Evolutionary conservation across 2,797 vertebrate species (phyloP).

Genomic region (Setipinna tenuifilis): DNA sequence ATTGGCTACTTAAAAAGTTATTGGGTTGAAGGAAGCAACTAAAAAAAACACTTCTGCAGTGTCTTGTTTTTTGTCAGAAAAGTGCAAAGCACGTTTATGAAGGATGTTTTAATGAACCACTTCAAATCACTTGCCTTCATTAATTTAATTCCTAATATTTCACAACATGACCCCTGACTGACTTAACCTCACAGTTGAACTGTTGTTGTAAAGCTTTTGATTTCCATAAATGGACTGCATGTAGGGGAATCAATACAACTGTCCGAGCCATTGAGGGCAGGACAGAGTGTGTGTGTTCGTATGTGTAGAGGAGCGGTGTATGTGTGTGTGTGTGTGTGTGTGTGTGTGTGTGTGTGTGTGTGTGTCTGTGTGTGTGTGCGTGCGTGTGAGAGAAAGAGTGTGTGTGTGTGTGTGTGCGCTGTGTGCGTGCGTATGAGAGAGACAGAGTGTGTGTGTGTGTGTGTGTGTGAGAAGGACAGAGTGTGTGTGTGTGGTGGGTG

Average conservation of each 20-base stretch:
- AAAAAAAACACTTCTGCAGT: conserved; percentile 9
- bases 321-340: no score
- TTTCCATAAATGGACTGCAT: conserved; percentile 49
- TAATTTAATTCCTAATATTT: conserved; percentile 60
- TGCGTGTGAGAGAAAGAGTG: no score
- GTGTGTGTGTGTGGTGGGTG: background rate
- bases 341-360: no score
- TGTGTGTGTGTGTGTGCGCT: no score
- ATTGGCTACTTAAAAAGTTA: conserved; percentile 1
- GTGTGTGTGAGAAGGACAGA: no score
- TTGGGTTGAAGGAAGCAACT: conserved; percentile 33
- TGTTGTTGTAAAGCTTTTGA: conserved; percentile 51
- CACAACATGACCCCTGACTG: conserved; percentile 53
- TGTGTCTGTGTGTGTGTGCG: no score
- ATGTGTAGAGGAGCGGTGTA: no score
- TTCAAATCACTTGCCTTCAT: conserved; percentile 54
- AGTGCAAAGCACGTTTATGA: conserved; percentile 63
- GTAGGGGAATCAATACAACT: conserved; percentile 37
- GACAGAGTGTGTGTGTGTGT: no score
- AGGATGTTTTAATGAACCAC: conserved; percentile 50
- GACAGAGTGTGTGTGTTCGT: background rate
- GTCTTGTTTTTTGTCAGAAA: conserved; percentile 14
- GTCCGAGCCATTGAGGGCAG: background rate
- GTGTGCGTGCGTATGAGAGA: no score
- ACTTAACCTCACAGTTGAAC: conserved; percentile 58